phyloP scores from a whole-genome alignment of 2,113 vertebrate species.

The Pterocles burchelli region DNA sequence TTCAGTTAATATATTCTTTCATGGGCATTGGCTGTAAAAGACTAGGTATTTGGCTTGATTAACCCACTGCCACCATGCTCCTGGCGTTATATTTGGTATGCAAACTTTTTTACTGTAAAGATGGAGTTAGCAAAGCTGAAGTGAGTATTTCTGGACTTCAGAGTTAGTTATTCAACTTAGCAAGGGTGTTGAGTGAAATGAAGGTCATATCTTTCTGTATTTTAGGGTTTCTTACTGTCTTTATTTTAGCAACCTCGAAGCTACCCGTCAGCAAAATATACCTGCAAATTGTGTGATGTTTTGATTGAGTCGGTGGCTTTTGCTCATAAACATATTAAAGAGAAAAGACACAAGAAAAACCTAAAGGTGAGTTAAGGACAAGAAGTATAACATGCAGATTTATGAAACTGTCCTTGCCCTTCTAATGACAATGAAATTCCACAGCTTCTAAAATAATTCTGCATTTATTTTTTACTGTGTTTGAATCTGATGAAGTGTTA shows the following conservation, averaged over 20 bases:
- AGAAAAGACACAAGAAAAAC: constrained; percentile 89
- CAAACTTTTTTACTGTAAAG: not conserved
- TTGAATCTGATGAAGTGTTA: not conserved
- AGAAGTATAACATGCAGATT: not conserved
- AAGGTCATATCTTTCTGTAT: not conserved
- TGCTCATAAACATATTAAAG: constrained; percentile 89
- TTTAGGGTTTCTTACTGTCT: not conserved
- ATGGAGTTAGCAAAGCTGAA: not conserved
- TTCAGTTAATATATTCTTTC: not conserved
- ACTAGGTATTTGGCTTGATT: not conserved
- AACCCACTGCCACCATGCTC: not conserved
- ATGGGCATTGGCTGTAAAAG: not conserved
- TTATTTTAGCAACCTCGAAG: constrained; percentile 81
- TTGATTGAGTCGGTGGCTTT: constrained; percentile 85
- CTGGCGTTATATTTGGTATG: not conserved
- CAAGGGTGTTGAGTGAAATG: not conserved
- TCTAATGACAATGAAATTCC: not conserved
- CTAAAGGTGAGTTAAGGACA: constrained; percentile 78
- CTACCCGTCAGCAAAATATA: constrained; percentile 83
- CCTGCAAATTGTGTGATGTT: constrained; percentile 85
- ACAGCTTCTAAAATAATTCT: not conserved
- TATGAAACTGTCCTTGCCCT: not conserved
- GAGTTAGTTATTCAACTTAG: not conserved
- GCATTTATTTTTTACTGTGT: not conserved
- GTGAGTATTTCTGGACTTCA: not conserved